Base-by-base conservation (phyloP, 2,797 vertebrate genomes). In the Halcyon leucocephala region DNA sequence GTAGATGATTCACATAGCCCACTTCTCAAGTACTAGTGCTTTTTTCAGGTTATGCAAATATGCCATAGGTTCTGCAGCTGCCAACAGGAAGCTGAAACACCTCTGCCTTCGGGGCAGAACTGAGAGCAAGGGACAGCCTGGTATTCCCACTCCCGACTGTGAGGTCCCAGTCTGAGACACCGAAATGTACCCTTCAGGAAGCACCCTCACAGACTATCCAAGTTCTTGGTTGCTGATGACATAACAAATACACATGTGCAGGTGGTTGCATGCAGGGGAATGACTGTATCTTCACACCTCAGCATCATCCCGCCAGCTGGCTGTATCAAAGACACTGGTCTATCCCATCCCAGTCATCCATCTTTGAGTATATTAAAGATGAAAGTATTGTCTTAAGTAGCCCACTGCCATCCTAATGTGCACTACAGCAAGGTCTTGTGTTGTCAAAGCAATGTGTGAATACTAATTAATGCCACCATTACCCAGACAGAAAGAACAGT, bases 401-500 rank as follows among this genome's bases (percentile, higher is more conserved):
- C 44, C 49, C 14, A 12, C 39, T 83, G 77, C 25, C 54, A 83
- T 83, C 22, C 41, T 67, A 76, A 67, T 31, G 39, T 41, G 20
- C 39, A 82, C 58, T 22, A 39, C 52, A 41, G 9, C 4, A 10
- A 78, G 72, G 58, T 37, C 72, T 89, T 37, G 18, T 57, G 79
- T 54, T 76, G 81, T 72, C 77, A 89, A 86, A 33, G 39, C 54
- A 86, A 82, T 76, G 58, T 72, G 64, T 49, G 82, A 89, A 89
- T 31, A 29, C 60, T 83, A 89, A 83, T 80, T 86, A 93, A 89
- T 26, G 49, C 25, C 49, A 55, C 64, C 49, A 62, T 54, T 82
- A 80, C 11, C 20, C 13, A 80, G 64, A 82, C 29, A 89, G 58
- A 82, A 86, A 86, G 39, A 82, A 66, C 11, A 49, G 42, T 54